Percentiles rank a stretch among this genome's conserved stretches.
Conservation (phyloP, 2,797 vertebrate species). For the Paramormyrops hopkinsi region DNA sequence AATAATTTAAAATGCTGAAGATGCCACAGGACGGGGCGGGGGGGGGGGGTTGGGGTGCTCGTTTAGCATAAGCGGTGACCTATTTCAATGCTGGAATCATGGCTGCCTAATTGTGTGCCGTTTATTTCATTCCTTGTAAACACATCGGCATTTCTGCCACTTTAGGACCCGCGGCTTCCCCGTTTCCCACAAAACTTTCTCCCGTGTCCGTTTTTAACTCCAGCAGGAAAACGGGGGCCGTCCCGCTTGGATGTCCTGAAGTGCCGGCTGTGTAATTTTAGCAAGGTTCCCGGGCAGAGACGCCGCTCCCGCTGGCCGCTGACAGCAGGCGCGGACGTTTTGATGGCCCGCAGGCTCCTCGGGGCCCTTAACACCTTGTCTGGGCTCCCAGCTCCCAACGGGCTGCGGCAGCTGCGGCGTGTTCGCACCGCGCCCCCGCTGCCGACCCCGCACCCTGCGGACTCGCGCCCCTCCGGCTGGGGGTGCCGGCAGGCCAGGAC, state of each 20-base stretch:
- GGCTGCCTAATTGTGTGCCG: conserved; percentile 36
- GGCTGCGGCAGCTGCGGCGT: conserved; percentile 38
- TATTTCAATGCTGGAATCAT: conserved; percentile 39
- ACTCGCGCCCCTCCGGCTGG: conserved; percentile 22
- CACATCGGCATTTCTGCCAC: conserved; percentile 32
- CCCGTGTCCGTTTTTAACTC: neutral
- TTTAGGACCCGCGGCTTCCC: conserved; percentile 26
- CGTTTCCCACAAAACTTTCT: conserved; percentile 30
- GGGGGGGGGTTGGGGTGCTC: neutral
- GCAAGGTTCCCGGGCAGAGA: neutral
- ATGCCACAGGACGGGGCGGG: conserved; percentile 19
- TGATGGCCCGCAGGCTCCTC: conserved; percentile 26
- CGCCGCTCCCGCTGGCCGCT: neutral
- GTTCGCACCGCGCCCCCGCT: conserved; percentile 34
- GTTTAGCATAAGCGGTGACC: conserved; percentile 38
- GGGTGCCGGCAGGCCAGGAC: conserved; percentile 18
- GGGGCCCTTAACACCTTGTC: conserved; percentile 43
- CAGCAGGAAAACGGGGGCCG: neutral
- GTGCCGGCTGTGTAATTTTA: neutral
- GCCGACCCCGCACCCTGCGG: conserved; percentile 28
- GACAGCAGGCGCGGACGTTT: conserved; percentile 28
- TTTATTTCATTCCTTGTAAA: conserved; percentile 46
- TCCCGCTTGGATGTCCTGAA: neutral
- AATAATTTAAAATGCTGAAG: conserved; percentile 24
- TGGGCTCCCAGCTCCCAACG: conserved; percentile 33